phyloP scores from a whole-genome alignment of 2,113 vertebrate species.

The Cryptomyrus ogoouensis region DNA sequence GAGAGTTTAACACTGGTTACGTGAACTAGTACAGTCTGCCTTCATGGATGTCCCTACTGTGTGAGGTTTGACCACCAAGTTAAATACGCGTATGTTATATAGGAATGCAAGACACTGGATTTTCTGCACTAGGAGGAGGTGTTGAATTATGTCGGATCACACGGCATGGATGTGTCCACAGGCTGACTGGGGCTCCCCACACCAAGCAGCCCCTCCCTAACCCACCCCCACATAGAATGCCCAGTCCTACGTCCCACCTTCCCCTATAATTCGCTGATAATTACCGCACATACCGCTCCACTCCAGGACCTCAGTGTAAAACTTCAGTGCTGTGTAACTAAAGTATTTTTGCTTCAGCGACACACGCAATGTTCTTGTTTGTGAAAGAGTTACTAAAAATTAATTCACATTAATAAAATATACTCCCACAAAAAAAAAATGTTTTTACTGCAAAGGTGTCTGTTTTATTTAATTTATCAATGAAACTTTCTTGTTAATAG shows the following conservation, averaged over 20 bases:
- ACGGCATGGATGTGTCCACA: neutral
- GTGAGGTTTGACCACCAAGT: neutral
- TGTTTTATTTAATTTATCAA: conserved; percentile 2
- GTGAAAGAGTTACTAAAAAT: neutral
- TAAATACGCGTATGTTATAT: neutral
- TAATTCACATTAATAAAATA: neutral
- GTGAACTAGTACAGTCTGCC: neutral
- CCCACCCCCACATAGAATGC: neutral
- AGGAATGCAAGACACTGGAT: neutral
- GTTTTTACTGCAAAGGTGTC: neutral
- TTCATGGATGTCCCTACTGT: neutral
- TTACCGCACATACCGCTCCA: neutral
- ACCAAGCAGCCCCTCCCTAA: neutral
- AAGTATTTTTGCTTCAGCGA: neutral
- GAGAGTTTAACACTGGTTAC: neutral
- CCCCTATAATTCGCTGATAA: neutral
- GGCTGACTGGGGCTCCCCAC: neutral
- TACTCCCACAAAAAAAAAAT: neutral
- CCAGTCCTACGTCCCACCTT: neutral
- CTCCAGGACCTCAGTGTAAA: neutral
- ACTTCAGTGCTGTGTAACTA: neutral
- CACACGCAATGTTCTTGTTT: neutral
- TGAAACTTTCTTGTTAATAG: neutral
- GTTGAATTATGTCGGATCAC: neutral
- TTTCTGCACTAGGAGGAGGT: neutral